Evolutionary conservation across 2,113 vertebrate genomes (phyloP).

Genomic region (Lycaon pictus): DNA sequence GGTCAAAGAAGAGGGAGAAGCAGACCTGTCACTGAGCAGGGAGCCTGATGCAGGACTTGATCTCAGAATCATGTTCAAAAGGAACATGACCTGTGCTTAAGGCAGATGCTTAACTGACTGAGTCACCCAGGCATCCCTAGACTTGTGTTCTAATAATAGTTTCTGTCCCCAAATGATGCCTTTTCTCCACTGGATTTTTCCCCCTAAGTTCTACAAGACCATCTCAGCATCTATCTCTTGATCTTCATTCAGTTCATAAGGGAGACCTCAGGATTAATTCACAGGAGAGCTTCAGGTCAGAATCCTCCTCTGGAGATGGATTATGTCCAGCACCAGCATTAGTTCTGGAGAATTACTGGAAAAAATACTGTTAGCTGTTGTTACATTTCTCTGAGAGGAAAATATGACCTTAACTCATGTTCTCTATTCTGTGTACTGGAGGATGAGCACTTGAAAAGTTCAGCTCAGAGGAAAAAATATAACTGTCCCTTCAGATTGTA

Average conservation of each 20-base stretch:
- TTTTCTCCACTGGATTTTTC: conserved; percentile 12
- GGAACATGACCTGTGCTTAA: not conserved
- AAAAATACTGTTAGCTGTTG: not conserved
- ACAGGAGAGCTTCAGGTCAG: not conserved
- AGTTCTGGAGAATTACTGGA: not conserved
- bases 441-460: not conserved
- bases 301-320: not conserved
- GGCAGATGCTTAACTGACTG: not conserved
- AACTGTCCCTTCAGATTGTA: not conserved
- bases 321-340: not conserved
- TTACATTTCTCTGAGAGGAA: not conserved
- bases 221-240: not conserved
- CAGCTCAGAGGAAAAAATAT: not conserved
- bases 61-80: not conserved
- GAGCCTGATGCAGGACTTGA: not conserved
- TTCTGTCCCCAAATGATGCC: not conserved
- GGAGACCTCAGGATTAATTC: not conserved
- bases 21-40: not conserved
- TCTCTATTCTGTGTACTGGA: not conserved
- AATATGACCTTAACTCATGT: not conserved
- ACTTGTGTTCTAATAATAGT: not conserved
- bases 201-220: not conserved
- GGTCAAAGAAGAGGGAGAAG: not conserved
- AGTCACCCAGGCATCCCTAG: not conserved
- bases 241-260: not conserved